These are phyloP conservation scores for Schizopygopsis malacanthus DNA, from an alignment of 2,797 vertebrate genomes.

Conservation along the genomic window DNA sequence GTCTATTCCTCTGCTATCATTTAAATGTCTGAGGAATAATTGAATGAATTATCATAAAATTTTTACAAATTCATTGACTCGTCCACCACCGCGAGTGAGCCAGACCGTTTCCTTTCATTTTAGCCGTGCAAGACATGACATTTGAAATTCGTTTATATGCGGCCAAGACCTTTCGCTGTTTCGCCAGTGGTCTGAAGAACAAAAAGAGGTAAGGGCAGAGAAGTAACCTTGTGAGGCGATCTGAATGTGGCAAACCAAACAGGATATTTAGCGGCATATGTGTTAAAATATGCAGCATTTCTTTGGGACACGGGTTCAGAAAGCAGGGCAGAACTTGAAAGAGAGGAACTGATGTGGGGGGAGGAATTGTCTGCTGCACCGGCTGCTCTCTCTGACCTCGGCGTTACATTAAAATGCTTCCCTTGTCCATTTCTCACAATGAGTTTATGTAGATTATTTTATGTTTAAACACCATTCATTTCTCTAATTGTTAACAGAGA, in stretches of 20 bases:
- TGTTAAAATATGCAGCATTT: conserved; percentile 68
- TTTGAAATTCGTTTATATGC: conserved; percentile 91
- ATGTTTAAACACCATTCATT: not conserved
- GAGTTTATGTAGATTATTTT: conserved; percentile 8
- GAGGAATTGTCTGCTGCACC: conserved; percentile 81
- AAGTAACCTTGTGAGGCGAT: conserved; percentile 53
- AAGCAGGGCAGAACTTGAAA: conserved; percentile 70
- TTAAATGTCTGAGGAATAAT: conserved; percentile 93
- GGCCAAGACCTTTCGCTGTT: conserved; percentile 83
- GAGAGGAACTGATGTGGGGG: conserved; percentile 78
- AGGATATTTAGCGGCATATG: conserved; percentile 66
- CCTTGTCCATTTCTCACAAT: conserved; percentile 75
- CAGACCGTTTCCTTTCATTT: conserved; percentile 81
- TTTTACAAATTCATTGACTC: conserved; percentile 94
- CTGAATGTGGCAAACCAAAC: conserved; percentile 49
- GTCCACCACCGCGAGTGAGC: conserved; percentile 73
- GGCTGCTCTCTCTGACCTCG: conserved; percentile 79
- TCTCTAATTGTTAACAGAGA: not conserved
- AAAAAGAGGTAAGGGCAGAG: conserved; percentile 70
- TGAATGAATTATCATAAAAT: conserved; percentile 95
- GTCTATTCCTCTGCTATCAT: conserved; percentile 77
- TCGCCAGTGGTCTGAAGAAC: conserved; percentile 75
- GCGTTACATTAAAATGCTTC: conserved; percentile 80
- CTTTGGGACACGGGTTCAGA: conserved; percentile 66
- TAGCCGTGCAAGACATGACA: conserved; percentile 89